Evolutionary conservation across 2,888 invertebrate species (phyloP), one percentile per base, ranked within the genome.

Genomic region (Coecobrya sp.): DNA sequence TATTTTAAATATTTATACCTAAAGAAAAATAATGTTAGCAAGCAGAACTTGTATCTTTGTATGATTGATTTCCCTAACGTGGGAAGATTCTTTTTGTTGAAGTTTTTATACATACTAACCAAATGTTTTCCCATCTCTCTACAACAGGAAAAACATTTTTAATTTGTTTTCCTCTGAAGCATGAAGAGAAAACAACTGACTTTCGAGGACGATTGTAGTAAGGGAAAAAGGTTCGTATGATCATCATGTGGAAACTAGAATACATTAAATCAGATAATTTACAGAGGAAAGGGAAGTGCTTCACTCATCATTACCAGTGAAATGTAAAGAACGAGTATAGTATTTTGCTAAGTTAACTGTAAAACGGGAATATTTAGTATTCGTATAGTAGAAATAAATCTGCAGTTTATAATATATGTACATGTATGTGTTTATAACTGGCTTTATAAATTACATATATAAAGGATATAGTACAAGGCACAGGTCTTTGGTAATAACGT

Each of bases 181-280:
- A 19, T 42, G 22, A 25, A 25, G 11, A 0, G 7, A 70, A 70
- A 70, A 36, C 36, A 68, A 70, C 19, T n/a, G 70, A 70, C 19
- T 70, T 70, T 42, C n/a, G 16, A 30, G 11, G 16, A 36, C 30
- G 11, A 7, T 36, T 36, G 36, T 16, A 68, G 36, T 16, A 16
- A n/a, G 3, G n/a, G 36, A 36, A 68, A n/a, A 16, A 36, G n/a
- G 19, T 22, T 5, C 52, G 4, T 11, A 16, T 11, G 30, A 16
- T 30, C 22, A 0, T 0, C 0, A 30, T 27, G 19, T 70, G 42
- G 42, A 10, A 70, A 36, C 3, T 42, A 19, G 30, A 68, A 30
- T 70, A 70, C 70, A 70, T 70, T 42, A 42, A 42, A 70, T 42
- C 70, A 70, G 42, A 70, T 70, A 36, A 70, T 70, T 70, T 19